A percentile compares a stretch with the other conserved stretches of the same genome.
phyloP scores from a whole-genome alignment of 2,797 vertebrate species.

The Octomys mimax region DNA sequence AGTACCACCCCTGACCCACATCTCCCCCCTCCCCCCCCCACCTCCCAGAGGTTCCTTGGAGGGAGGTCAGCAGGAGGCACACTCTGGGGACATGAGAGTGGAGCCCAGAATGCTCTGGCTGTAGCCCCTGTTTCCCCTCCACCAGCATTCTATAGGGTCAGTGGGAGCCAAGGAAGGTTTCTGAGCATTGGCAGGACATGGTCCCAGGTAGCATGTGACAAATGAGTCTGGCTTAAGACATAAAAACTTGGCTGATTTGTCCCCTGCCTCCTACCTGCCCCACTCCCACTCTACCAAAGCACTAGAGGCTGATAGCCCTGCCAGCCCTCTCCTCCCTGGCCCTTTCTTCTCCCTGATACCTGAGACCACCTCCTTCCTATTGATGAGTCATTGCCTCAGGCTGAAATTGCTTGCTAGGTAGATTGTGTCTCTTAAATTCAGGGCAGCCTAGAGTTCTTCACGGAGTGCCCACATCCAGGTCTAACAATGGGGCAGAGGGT shows the following conservation, averaged over 20 bases:
- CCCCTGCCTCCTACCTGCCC: background rate
- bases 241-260: background rate
- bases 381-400: background rate
- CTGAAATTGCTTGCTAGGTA: background rate
- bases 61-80: background rate
- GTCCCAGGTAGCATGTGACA: background rate
- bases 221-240: background rate
- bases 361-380: background rate
- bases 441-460: background rate
- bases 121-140: background rate
- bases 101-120: background rate
- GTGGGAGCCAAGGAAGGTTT: background rate
- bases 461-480: accelerated
- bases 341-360: background rate
- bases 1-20: background rate
- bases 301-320: background rate
- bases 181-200: background rate
- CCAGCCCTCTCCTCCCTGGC: background rate
- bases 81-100: background rate
- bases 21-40: background rate
- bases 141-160: background rate
- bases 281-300: background rate
- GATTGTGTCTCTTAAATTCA: background rate
- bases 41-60: too few species aligned
- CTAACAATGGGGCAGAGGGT: background rate